Conservation (phyloP, 2,113 vertebrate genomes). For the Calidris pugnax region DNA sequence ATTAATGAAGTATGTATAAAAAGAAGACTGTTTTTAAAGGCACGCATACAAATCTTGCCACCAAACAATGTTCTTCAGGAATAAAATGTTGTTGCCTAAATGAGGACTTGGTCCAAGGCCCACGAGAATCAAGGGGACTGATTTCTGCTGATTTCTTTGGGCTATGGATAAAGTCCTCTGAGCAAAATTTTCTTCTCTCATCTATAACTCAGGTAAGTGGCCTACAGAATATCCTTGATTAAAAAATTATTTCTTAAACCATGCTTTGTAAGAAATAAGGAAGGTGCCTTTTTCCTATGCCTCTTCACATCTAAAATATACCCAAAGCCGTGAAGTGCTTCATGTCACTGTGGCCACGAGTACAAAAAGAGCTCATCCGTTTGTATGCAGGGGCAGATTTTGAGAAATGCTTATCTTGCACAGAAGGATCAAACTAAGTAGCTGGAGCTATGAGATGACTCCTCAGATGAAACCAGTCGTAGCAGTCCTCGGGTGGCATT, state of each 20-base stretch:
- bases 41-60: not conserved
- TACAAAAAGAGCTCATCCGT: not conserved
- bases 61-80: not conserved
- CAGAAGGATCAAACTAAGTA: not conserved
- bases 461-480: not conserved
- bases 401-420: not conserved
- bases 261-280: not conserved
- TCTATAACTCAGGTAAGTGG: not conserved
- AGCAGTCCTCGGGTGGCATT: not conserved
- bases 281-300: not conserved
- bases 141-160: not conserved
- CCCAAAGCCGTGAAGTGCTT: not conserved
- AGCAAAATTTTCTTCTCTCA: not conserved
- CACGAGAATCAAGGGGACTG: not conserved
- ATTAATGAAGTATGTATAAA: not conserved
- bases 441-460: not conserved
- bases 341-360: rapidly evolving
- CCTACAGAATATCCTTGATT: not conserved
- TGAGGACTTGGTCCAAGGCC: not conserved
- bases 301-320: not conserved
- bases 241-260: not conserved
- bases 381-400: not conserved
- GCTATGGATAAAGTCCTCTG: not conserved
- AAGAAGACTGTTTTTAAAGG: not conserved
- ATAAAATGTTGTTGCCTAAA: not conserved